phyloP scores from a whole-genome alignment of 2,113 vertebrate genomes.

The Pyxicephalus adspersus region DNA sequence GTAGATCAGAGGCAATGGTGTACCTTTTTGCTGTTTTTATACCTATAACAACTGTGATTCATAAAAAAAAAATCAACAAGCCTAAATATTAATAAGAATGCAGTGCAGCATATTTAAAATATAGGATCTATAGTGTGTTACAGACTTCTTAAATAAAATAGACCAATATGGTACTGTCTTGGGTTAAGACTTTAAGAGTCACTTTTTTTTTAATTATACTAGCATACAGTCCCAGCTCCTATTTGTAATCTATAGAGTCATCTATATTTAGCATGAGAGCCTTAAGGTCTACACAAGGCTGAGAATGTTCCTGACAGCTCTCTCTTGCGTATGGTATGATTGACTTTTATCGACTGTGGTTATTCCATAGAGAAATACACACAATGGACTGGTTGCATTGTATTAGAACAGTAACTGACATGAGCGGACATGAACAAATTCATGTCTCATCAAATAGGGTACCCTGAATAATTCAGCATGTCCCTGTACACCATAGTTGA shows the following conservation, averaged over 20 bases:
- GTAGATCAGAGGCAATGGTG: too few relatives aligned
- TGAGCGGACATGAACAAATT: background rate
- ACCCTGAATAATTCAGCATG: slow-evolving; percentile 12
- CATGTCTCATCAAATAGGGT: slow-evolving; percentile 6
- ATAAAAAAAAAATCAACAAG: too few relatives aligned
- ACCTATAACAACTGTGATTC: too few relatives aligned
- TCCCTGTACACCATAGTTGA: slow-evolving; percentile 4
- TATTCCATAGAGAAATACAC: slow-evolving; percentile 26
- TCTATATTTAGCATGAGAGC: slow-evolving; percentile 13
- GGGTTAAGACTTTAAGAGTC: too few relatives aligned
- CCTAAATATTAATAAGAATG: too few relatives aligned
- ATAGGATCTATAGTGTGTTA: too few relatives aligned
- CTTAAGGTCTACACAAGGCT: background rate
- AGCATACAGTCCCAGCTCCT: too few relatives aligned
- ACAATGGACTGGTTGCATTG: background rate
- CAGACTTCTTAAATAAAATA: too few relatives aligned
- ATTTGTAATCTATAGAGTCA: background rate
- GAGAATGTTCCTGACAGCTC: background rate
- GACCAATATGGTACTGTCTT: too few relatives aligned
- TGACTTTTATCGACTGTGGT: slow-evolving; percentile 8
- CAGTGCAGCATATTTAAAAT: too few relatives aligned
- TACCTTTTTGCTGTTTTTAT: too few relatives aligned
- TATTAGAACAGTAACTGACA: slow-evolving; percentile 1
- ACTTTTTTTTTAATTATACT: too few relatives aligned
- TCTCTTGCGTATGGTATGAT: slow-evolving; percentile 10